Percentiles rank a stretch among this genome's conserved stretches.
phyloP scores from a whole-genome alignment of 2,888 invertebrate genomes.

The Steinernema hermaphroditum region DNA sequence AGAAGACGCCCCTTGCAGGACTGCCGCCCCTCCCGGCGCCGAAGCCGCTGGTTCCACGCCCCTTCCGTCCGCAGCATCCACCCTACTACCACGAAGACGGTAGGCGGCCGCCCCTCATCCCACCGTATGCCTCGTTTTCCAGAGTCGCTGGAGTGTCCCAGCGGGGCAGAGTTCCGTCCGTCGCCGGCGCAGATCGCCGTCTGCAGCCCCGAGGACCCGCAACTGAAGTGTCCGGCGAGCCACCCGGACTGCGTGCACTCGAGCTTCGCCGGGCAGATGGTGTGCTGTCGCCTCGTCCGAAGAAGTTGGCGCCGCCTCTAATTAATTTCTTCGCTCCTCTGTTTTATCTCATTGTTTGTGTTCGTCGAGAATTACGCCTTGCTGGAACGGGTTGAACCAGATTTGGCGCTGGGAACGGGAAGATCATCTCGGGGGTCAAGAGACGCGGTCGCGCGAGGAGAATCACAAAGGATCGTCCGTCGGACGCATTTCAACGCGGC shows the following conservation, averaged over 20 bases:
- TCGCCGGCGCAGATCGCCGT: constrained; percentile 17
- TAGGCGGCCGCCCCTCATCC: neutral
- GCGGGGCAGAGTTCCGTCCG: constrained; percentile 10
- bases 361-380: constrained; percentile 23
- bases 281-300: constrained; percentile 27
- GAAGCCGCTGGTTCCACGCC: constrained; percentile 46
- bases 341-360: constrained; percentile 23
- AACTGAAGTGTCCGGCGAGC: constrained; percentile 30
- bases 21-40: constrained; percentile 51
- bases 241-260: constrained; percentile 33
- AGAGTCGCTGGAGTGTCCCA: constrained; percentile 16
- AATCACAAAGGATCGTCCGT: constrained; percentile 5
- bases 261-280: constrained; percentile 28
- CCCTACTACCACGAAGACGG: constrained; percentile 27
- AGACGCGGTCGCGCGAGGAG: constrained; percentile 6
- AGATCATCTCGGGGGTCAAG: constrained; percentile 22
- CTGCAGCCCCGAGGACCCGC: constrained; percentile 11
- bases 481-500: neutral
- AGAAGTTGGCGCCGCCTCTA: neutral
- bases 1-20: constrained; percentile 31
- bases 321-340: constrained; percentile 15
- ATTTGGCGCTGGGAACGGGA: constrained; percentile 16
- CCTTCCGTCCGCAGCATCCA: constrained; percentile 40
- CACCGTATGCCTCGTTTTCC: too few relatives aligned
- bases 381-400: constrained; percentile 26